Base-by-base conservation (phyloP, 2,888 invertebrate species). In the Paralinhomoeus sp. region DNA sequence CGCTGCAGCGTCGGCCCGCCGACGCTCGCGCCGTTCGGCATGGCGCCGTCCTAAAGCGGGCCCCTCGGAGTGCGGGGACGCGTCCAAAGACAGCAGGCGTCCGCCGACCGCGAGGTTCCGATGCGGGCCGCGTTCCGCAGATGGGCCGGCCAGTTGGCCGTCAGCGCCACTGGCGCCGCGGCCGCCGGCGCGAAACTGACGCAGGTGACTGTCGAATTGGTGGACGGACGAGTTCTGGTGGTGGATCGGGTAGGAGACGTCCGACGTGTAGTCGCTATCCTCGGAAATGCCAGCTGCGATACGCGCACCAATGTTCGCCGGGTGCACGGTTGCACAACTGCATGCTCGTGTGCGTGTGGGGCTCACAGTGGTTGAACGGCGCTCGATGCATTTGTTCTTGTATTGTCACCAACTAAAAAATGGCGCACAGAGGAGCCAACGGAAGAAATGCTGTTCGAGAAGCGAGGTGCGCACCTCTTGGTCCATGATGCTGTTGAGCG, bases 251-350 rank as follows among this genome's bases (percentile, higher is more conserved):
- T 24, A 39, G 13, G 39, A 39, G 18, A 87, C 75, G 68, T 89
- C 89, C 50, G 83, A 83, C 49, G 87, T 89, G 69, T 89, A 89
- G 70, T 89, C 89, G 56, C 84, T 84, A 67, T 89, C 87, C 68
- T 89, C 89, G 42, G 85, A 85, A 65, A 85, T 80, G 47, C 85
- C 83, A 64, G 83, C 83, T 81, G 72, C 43, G 54, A 55, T 12
- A 12, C 12, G 7, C 5, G 27, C 27, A 27, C n/a, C n/a, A n/a
- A n/a, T n/a, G n/a, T n/a, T n/a, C n/a, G n/a, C n/a, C n/a, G n/a
- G n/a, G n/a, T n/a, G n/a, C n/a, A n/a, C n/a, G n/a, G n/a, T n/a
- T n/a, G n/a, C n/a, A n/a, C n/a, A n/a, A n/a, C n/a, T n/a, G n/a
- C n/a, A n/a, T n/a, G n/a, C n/a, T n/a, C n/a, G n/a, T n/a, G n/a